These are phyloP conservation scores for Morinoia aosen DNA, from an alignment of 2,888 invertebrate species.

Conservation along the genomic window DNA sequence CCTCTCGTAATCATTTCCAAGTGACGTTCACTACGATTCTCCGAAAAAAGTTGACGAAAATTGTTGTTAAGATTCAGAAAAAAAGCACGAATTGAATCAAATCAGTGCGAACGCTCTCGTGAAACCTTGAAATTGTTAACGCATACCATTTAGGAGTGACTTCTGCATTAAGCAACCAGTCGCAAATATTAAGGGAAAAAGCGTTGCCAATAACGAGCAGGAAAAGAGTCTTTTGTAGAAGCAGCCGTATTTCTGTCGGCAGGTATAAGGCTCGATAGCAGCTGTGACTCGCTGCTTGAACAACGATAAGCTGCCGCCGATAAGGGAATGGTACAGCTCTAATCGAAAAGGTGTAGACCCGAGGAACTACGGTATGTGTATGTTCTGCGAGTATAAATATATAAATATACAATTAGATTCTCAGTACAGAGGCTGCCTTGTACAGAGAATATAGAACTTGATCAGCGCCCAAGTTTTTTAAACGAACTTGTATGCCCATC, in stretches of 20 bases:
- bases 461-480: too few species aligned
- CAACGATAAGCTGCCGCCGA: constrained; percentile 18
- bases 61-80: not conserved
- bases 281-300: not conserved
- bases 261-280: constrained; percentile 36
- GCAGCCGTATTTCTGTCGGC: constrained; percentile 33
- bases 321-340: not conserved
- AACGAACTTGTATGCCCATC: too few species aligned
- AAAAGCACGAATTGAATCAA: not conserved
- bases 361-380: not conserved
- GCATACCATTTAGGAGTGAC: not conserved
- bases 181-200: not conserved
- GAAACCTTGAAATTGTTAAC: not conserved
- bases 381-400: too few species aligned
- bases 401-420: too few species aligned
- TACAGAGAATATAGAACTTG: too few species aligned
- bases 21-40: not conserved
- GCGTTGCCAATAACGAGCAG: not conserved
- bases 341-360: not conserved
- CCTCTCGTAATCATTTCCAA: not conserved
- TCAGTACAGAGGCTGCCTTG: too few species aligned
- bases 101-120: not conserved
- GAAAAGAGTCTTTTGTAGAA: not conserved
- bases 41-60: not conserved
- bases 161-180: not conserved